These are phyloP conservation scores for Formicarius rufipectus DNA, from an alignment of 2,113 vertebrate genomes.

Conservation along the genomic window DNA sequence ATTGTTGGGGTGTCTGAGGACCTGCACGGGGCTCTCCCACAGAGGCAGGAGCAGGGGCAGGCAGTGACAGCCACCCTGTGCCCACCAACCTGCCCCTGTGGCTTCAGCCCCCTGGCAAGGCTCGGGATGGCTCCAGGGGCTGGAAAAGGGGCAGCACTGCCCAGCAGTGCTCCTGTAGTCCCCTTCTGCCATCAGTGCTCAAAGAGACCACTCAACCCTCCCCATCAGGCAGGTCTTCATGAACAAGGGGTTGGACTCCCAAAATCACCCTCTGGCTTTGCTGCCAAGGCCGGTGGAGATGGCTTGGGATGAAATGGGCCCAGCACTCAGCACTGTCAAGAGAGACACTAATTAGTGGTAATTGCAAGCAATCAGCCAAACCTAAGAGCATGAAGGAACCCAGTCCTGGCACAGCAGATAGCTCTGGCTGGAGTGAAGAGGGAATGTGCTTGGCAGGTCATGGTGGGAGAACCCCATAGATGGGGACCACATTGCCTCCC, in stretches of 20 bases:
- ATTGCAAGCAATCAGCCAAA: conserved; percentile 9
- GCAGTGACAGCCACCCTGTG: background rate
- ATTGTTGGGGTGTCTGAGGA: background rate
- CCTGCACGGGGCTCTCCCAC: background rate
- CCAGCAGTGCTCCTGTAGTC: background rate
- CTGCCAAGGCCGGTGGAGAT: background rate
- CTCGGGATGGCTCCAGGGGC: background rate
- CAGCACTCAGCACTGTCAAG: background rate
- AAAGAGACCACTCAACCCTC: background rate
- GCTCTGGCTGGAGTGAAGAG: background rate
- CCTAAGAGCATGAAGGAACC: background rate
- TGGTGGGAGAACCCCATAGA: background rate
- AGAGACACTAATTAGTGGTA: conserved; percentile 35
- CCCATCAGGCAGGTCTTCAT: accelerated
- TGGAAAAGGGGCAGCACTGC: background rate
- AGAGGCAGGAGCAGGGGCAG: background rate
- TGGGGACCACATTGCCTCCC: background rate
- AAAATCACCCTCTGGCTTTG: background rate
- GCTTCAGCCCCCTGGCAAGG: background rate
- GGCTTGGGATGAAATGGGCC: background rate
- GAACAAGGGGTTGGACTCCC: background rate
- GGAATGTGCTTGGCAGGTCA: background rate
- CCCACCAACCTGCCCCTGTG: background rate
- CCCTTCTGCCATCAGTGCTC: accelerated
- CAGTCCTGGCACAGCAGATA: background rate